Base-by-base conservation (phyloP, 2,888 invertebrate species). In the Empis livida region DNA sequence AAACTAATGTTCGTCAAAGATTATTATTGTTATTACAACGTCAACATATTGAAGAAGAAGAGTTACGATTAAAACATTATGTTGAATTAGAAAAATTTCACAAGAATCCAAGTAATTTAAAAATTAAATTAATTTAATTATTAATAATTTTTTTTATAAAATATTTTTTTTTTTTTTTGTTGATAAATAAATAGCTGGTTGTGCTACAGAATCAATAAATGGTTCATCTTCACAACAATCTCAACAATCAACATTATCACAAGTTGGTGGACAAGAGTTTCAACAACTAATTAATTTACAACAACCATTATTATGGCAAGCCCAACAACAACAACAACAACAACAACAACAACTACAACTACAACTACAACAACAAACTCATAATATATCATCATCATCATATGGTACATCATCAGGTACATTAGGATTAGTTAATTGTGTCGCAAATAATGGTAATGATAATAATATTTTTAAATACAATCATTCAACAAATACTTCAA, bases 61-160 rank as follows among this genome's bases (percentile, higher is more conserved):
- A 70, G 51, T 52, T 69, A 42, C 61, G 69, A 5, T 53, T 70
- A 5, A 67, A 66, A 43, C 69, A 69, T 51, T 68, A 63, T 49
- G 64, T 68, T 45, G 69, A 69, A 57, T 61, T 66, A 49, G 69
- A 69, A 50, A 68, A 69, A 53, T 68, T 69, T 46, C 67, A 69
- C 49, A 67, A 68, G 23, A 27, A 27, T 27, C 23, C 23, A 27
- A 27, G 23, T 27, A 27, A 27, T 5, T 27, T 8, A 27, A 27
- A 27, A 27, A 2, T 8, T 27, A 27, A 27, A 27, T 8, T 27
- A 27, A 6, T 27, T 27, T 8, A 27, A 27, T 27, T 27, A 27
- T 20, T 20, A 20, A n/a, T n/a, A n/a, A n/a, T n/a, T n/a, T 20
- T 20, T 20, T 20, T 20, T 20, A 5, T 20, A 20, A 20, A 20